These are phyloP conservation scores for Myotis yumanensis DNA, from an alignment of 2,113 vertebrate genomes.

Conservation along the genomic window DNA sequence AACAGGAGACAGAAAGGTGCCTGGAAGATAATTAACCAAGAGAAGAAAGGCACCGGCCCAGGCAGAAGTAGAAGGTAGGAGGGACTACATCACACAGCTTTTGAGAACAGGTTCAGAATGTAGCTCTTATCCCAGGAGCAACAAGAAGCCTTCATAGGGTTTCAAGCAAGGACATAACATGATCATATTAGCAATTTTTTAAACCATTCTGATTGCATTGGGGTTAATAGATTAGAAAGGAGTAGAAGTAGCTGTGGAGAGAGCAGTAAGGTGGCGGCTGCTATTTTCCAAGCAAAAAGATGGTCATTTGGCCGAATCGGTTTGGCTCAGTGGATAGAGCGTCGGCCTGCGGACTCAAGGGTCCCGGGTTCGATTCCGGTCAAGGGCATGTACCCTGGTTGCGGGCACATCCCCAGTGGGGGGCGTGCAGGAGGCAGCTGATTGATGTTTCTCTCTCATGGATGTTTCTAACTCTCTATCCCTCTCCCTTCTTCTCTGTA, in stretches of 20 bases:
- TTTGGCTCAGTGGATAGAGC: too few relatives aligned
- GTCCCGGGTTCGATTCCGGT: too few relatives aligned
- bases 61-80: neutral
- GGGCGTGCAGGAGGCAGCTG: too few relatives aligned
- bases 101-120: conserved; percentile 8
- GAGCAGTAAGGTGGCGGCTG: too few relatives aligned
- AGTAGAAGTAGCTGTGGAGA: neutral
- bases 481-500: too few relatives aligned
- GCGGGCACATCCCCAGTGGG: too few relatives aligned
- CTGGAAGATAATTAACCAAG: neutral
- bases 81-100: neutral
- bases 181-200: neutral
- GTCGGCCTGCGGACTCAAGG: too few relatives aligned
- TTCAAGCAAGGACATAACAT: neutral
- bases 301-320: neutral
- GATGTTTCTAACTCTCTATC: too few relatives aligned
- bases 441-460: too few relatives aligned
- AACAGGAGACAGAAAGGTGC: neutral
- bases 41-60: neutral
- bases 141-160: neutral
- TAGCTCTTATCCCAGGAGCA: neutral
- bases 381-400: too few relatives aligned
- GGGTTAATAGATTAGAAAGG: neutral
- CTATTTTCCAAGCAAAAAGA: neutral
- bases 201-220: neutral